These are phyloP conservation scores for Chrysomela aeneicollis DNA, from an alignment of 2,888 invertebrate species.

Conservation along the genomic window DNA sequence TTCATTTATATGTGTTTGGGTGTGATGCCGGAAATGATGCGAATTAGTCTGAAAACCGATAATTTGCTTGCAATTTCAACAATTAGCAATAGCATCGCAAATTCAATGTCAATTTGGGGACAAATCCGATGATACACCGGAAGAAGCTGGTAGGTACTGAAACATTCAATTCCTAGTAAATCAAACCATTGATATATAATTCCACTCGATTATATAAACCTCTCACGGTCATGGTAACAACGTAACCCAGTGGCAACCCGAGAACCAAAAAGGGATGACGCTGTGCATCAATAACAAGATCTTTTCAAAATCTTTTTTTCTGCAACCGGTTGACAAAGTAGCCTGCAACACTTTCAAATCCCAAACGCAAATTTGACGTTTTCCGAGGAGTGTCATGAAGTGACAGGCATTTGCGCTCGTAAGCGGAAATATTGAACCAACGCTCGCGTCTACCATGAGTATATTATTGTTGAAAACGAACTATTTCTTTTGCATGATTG, in stretches of 20 bases:
- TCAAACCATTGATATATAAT: constrained; percentile 45
- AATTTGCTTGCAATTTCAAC: constrained; percentile 16
- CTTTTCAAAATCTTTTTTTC: too few species aligned
- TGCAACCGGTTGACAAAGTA: too few species aligned
- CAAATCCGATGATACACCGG: constrained; percentile 46
- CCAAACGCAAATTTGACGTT: too few species aligned
- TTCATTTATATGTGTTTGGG: too few species aligned
- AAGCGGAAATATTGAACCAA: too few species aligned
- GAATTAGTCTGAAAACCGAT: constrained; percentile 13
- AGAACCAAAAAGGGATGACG: background rate
- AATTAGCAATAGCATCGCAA: constrained; percentile 33
- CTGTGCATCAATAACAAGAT: too few species aligned
- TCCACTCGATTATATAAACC: constrained; percentile 48
- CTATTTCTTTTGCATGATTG: too few species aligned
- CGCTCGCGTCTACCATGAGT: too few species aligned
- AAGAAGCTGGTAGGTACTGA: constrained; percentile 39
- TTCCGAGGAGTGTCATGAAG: too few species aligned
- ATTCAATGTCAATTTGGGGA: constrained; percentile 47
- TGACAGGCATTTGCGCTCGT: too few species aligned
- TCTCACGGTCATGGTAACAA: constrained; percentile 51
- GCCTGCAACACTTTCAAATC: too few species aligned
- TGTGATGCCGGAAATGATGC: constrained; percentile 12
- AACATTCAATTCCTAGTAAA: constrained; percentile 44
- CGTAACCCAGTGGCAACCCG: constrained; percentile 33
- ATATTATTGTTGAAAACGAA: too few species aligned